Evolutionary conservation across 2,113 vertebrate species (phyloP), one percentile per base, ranked within the genome.

Genomic region (Archocentrus centrarchus): DNA sequence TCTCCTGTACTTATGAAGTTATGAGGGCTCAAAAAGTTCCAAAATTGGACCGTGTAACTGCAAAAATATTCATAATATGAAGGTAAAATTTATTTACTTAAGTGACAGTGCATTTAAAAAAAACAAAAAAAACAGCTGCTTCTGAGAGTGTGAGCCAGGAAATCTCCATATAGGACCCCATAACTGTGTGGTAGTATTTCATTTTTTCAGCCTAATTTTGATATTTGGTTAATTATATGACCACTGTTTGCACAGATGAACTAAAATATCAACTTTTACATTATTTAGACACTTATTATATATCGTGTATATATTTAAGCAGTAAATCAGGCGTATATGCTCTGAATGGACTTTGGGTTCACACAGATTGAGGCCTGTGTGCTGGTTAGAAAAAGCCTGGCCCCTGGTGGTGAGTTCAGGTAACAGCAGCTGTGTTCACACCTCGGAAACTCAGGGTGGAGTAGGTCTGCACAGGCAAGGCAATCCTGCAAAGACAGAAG

Each of bases 401-500:
- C 68, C 44, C 59, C 87, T 81, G 30, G 86, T 85, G 90, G 80
- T 82, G 83, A 2, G n/a, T 86, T 86, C 53, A 81, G 82, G 81
- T 2, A 22, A 75, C 68, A 53, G 73, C 35, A 14, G 22, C 3
- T 44, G 11, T n/a, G 39, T 18, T 82, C 92, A 94, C 89, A 98
- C 98, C 98, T 97, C 97, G 93, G 94, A 96, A 98, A 90, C 97
- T 98, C 88, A 98, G 93, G 8, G 96, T 95, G 3, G 97, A 97
- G 1, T 96, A 99, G 62, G 94, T 95, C 93, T 98, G 98, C 83
- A 97, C 95, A n/a, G 98, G 98, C 79, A 98, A 89, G 59, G 96
- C 94, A 89, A 99, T 99, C 95, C 98, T 99, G 88, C 77, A 80
- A 14, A 7, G 0, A 53, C 9, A 44, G 1, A 30, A 17, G 18